These are phyloP conservation scores for Agrochola circellaris DNA, from an alignment of 2,888 invertebrate species.

Conservation along the genomic window DNA sequence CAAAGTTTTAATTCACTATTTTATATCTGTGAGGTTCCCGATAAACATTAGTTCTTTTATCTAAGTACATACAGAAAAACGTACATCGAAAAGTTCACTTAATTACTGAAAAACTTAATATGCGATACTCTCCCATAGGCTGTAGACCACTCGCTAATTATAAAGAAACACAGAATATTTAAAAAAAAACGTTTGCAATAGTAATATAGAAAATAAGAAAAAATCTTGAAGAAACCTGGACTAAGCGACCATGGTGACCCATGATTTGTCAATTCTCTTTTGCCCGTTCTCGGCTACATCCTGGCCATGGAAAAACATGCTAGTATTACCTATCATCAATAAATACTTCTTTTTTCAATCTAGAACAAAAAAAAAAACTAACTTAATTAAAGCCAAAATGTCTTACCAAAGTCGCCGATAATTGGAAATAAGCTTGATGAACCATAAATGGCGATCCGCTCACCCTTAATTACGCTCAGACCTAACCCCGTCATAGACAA, in stretches of 20 bases:
- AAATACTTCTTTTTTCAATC: background rate
- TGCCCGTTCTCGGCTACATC: background rate
- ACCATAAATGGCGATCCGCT: slow-evolving; percentile 34
- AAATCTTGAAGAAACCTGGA: background rate
- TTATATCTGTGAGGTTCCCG: background rate
- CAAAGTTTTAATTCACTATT: background rate
- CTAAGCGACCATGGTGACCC: background rate
- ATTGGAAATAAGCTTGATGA: slow-evolving; percentile 35
- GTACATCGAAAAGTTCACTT: background rate
- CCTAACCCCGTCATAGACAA: slow-evolving; percentile 39
- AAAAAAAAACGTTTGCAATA: background rate
- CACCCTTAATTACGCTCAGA: slow-evolving; percentile 39
- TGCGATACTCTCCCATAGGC: background rate
- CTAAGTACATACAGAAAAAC: background rate
- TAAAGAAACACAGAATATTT: background rate
- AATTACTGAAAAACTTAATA: too few species aligned
- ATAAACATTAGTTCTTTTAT: background rate
- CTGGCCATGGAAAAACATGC: background rate
- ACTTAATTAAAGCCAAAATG: background rate
- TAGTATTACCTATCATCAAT: too few species aligned
- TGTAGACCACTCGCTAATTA: background rate
- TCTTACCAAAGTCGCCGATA: slow-evolving; percentile 2
- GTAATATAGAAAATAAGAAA: background rate
- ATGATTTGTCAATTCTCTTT: background rate
- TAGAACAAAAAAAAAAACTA: background rate